Percentiles rank a stretch among this genome's conserved stretches.
phyloP scores from a whole-genome alignment of 2,797 vertebrate species.

The Nyctibius grandis region DNA sequence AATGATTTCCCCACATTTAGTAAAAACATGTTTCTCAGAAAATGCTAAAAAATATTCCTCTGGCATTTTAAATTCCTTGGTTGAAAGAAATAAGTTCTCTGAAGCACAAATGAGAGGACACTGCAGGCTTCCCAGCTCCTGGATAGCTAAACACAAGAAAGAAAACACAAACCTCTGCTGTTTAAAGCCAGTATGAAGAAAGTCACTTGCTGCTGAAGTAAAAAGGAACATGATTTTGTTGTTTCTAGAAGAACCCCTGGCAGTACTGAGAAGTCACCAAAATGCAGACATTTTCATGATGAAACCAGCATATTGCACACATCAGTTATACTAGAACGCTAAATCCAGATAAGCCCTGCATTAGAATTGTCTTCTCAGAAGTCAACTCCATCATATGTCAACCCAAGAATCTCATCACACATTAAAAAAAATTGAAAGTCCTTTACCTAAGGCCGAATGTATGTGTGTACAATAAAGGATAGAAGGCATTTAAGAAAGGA shows the following conservation, averaged over 20 bases:
- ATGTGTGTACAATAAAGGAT: background rate
- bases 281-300: background rate
- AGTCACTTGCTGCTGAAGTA: background rate
- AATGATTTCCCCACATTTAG: background rate
- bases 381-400: background rate
- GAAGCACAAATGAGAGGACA: background rate
- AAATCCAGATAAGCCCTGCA: background rate
- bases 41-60: background rate
- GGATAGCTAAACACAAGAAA: no score
- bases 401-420: background rate
- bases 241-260: background rate
- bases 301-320: background rate
- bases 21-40: background rate
- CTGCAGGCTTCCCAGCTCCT: background rate
- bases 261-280: background rate
- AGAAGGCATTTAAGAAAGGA: background rate
- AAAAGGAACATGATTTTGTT: background rate
- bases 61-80: background rate
- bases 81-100: background rate
- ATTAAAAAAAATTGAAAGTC: background rate
- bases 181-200: background rate
- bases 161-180: background rate
- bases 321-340: background rate
- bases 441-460: background rate
- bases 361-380: background rate